phyloP scores from a whole-genome alignment of 2,888 invertebrate species.

The Acrocyrtus sp. region DNA sequence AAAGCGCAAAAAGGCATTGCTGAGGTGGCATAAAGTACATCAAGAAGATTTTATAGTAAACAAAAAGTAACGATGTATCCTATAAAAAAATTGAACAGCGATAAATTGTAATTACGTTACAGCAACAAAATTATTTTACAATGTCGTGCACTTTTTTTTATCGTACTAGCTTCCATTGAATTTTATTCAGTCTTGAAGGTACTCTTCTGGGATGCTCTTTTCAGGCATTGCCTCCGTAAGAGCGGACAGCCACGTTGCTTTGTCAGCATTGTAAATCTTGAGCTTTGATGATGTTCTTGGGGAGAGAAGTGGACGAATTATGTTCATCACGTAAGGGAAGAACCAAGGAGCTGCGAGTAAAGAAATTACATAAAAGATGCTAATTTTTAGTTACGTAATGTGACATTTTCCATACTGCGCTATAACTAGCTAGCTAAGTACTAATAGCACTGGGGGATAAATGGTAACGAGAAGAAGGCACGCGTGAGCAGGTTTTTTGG shows the following conservation, averaged over 20 bases:
- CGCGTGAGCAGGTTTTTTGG: not conserved
- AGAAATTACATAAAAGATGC: not conserved
- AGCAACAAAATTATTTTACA: no score
- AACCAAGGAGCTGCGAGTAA: constrained; percentile 38
- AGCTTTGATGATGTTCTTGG: constrained; percentile 31
- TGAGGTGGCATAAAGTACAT: no score
- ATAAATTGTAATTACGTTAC: no score
- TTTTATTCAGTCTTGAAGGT: constrained; percentile 19
- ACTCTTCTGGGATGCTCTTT: constrained; percentile 14
- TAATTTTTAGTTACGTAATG: no score
- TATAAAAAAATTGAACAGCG: no score
- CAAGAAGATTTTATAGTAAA: no score
- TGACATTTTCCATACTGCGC: not conserved
- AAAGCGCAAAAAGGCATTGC: no score
- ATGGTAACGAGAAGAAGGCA: no score
- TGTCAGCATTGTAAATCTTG: constrained; percentile 32
- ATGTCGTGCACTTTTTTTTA: no score
- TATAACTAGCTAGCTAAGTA: not conserved
- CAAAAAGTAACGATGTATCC: no score
- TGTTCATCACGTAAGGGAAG: constrained; percentile 33
- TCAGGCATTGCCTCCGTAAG: constrained; percentile 22
- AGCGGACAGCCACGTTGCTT: constrained; percentile 21
- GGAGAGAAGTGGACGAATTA: constrained; percentile 37
- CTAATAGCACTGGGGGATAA: not conserved
- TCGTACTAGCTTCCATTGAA: no score